Evolutionary conservation across 2,113 vertebrate species (phyloP), one percentile per base, ranked within the genome.

Genomic region (Scomber scombrus): DNA sequence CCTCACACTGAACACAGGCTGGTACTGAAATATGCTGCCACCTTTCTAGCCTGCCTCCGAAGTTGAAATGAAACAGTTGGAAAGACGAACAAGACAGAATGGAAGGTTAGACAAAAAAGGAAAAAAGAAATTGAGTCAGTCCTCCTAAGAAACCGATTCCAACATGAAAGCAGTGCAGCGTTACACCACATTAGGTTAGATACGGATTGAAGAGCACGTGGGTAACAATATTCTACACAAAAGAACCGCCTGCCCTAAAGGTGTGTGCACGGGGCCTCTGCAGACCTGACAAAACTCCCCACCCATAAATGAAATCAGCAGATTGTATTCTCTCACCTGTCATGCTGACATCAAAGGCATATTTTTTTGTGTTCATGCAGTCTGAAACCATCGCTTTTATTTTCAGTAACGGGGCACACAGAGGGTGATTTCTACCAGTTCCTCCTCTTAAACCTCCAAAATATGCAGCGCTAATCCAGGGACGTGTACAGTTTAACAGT

Each of bases 101-200:
- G 49, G 52, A 78, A 75, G 61, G 75, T 64, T 31, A 45, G 43
- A n/a, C 18, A 12, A 18, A 45, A 61, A 47, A 1, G 12, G 21
- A 45, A 60, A 63, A 71, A 7, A 40, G 34, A 43, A 65, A 85
- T 63, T 46, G 43, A 75, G 75, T 55, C 65, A 66, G 75, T 65
- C 85, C 71, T 72, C 65, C 78, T 2, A 66, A 79, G 72, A 89
- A 89, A 86, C 73, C 0, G 79, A 89, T 90, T 89, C 70, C 74
- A 85, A 91, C 88, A 89, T 91, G 86, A 93, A 92, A 92, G 92
- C 60, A 16, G 50, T 46, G 6, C 60, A 5, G 67, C 26, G 86
- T 90, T 88, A 91, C 86, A 78, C 81, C 13, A 18, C 80, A 29
- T 91, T 89, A 91, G 19, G 15, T 46, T 3, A 63, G 81, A 49